These are phyloP conservation scores for Panzeria rudis DNA, from an alignment of 2,888 invertebrate species.

Conservation along the genomic window DNA sequence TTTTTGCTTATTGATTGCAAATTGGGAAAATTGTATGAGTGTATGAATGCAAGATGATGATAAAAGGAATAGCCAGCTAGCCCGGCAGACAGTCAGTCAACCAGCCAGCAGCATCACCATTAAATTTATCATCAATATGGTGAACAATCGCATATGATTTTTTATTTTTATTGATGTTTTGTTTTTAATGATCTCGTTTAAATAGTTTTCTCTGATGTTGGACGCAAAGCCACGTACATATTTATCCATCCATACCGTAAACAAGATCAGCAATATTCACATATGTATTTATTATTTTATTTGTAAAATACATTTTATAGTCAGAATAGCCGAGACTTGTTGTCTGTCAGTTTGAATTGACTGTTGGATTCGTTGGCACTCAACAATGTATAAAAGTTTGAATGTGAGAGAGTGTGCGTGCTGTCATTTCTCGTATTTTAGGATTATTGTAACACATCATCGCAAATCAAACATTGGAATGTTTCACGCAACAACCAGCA, in stretches of 20 bases:
- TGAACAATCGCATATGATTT: conserved; percentile 1
- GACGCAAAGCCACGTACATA: conserved; percentile 27
- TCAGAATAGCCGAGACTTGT: conserved; percentile 41
- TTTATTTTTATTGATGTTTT: conserved; percentile 24
- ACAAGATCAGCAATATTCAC: conserved; percentile 20
- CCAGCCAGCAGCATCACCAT: neutral
- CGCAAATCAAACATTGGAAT: conserved; percentile 63
- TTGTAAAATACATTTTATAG: conserved; percentile 1
- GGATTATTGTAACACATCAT: conserved; percentile 72
- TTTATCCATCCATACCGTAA: conserved; percentile 6
- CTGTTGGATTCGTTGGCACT: neutral
- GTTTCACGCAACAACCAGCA: conserved; percentile 41
- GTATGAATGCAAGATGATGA: neutral
- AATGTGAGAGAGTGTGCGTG: conserved; percentile 41
- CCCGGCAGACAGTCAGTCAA: no score
- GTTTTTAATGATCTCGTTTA: conserved; percentile 71
- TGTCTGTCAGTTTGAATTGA: conserved; percentile 49
- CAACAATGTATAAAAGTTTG: neutral
- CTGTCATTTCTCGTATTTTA: conserved; percentile 46
- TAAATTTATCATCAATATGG: neutral
- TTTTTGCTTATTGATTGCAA: conserved; percentile 61
- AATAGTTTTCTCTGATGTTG: conserved; percentile 49
- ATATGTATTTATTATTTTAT: conserved; percentile 7
- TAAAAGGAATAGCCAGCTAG: neutral
- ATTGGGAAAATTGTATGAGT: conserved; percentile 40